Conservation (phyloP, 2,113 vertebrate genomes). For the Bufo gargarizans region DNA sequence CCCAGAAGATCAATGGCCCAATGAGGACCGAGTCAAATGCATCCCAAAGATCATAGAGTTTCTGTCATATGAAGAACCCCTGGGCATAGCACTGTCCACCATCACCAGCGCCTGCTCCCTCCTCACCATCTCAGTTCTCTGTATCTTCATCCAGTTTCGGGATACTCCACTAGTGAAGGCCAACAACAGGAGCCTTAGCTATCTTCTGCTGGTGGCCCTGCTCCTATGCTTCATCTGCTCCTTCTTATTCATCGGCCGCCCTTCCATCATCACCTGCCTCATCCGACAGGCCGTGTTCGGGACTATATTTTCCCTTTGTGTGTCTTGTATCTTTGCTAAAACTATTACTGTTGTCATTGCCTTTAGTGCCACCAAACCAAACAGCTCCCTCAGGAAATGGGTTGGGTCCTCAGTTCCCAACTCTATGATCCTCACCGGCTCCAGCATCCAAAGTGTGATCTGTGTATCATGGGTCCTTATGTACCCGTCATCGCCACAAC, state of each 20-base stretch:
- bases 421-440: constrained; percentile 2
- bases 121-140: constrained; percentile 62
- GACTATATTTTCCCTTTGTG: constrained; percentile 50
- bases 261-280: constrained; percentile 31
- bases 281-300: constrained; percentile 52
- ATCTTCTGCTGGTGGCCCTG: constrained; percentile 54
- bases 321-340: constrained; percentile 54
- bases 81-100: constrained; percentile 62
- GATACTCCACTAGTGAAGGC: constrained; percentile 57
- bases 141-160: constrained; percentile 39
- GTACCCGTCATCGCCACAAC: constrained; percentile 54
- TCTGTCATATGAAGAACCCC: constrained; percentile 27
- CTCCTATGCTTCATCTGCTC: constrained; percentile 56
- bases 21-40: constrained; percentile 39
- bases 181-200: constrained; percentile 54
- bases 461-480: constrained; percentile 52
- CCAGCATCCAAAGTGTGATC: constrained; percentile 54
- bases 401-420: constrained; percentile 59
- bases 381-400: constrained; percentile 51
- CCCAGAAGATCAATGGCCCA: constrained; percentile 48
- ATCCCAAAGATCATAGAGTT: constrained; percentile 49
- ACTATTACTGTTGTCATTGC: constrained; percentile 53
- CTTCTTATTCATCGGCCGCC: constrained; percentile 53
- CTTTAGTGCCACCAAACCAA: constrained; percentile 56
- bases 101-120: constrained; percentile 67